Evolutionary conservation across 2,797 vertebrate species (phyloP).

Genomic region (Phataginus tetradactyla): DNA sequence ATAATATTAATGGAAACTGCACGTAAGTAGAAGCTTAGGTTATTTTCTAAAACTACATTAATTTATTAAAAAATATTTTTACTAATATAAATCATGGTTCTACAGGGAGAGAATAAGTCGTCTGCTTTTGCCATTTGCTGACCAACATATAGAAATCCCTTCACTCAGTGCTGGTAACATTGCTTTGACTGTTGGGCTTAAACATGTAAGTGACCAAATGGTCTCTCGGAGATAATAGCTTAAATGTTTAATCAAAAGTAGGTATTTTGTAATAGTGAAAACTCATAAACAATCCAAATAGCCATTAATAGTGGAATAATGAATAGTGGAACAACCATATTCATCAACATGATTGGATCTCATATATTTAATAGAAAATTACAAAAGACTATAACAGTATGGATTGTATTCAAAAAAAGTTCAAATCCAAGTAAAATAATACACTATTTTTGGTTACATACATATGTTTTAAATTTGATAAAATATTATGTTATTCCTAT

Average conservation of each 20-base stretch:
- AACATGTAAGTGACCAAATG: constrained; percentile 89
- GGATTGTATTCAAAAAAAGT: constrained; percentile 5
- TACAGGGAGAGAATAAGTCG: constrained; percentile 96
- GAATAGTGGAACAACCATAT: not conserved
- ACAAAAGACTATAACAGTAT: not conserved
- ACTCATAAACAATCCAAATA: not conserved
- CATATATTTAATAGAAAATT: constrained; percentile 14
- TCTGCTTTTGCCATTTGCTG: constrained; percentile 96
- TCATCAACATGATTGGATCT: not conserved
- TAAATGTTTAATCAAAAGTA: constrained; percentile 42
- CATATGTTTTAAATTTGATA: constrained; percentile 10
- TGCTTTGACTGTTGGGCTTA: constrained; percentile 95
- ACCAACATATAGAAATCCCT: constrained; percentile 95
- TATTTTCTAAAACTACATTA: not conserved
- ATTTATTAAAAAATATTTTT: constrained; percentile 24
- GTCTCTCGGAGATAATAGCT: not conserved
- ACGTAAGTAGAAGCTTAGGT: constrained; percentile 87
- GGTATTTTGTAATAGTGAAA: not conserved
- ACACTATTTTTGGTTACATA: not conserved
- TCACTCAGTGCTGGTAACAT: constrained; percentile 96
- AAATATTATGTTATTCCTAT: not conserved
- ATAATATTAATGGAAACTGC: constrained; percentile 95
- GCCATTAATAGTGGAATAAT: not conserved
- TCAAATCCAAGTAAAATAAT: constrained; percentile 41
- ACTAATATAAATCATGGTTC: constrained; percentile 64